A percentile compares a stretch with the other conserved stretches of the same genome.
Evolutionary conservation across 1,140 invertebrate species (phyloP).

Genomic region (Harlomillsia oculata): DNA sequence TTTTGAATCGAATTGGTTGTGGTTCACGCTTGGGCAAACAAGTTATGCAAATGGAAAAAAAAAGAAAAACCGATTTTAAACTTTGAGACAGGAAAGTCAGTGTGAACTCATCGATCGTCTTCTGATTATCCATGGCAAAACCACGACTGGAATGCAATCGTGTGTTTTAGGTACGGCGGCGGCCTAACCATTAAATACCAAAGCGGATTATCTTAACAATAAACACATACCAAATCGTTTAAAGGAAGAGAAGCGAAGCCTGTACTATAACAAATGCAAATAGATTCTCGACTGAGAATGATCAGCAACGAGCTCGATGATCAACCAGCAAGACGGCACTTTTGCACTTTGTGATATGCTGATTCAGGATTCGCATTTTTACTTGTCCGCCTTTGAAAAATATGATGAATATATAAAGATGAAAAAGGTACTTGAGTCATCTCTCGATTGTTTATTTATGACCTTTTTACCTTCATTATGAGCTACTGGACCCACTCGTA

Average conservation of each 20-base stretch:
- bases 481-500: constrained; percentile 13
- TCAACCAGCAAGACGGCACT: too few species aligned
- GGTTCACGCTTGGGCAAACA: constrained; percentile 6
- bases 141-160: background rate
- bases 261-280: background rate
- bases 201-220: background rate
- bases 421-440: constrained; percentile 2
- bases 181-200: background rate
- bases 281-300: constrained; percentile 1
- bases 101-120: constrained; percentile 6
- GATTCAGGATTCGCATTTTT: too few species aligned
- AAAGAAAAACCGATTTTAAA: constrained; percentile 3
- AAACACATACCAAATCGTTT: background rate
- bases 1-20: constrained; percentile 1
- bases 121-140: constrained; percentile 8
- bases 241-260: background rate
- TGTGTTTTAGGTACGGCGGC: background rate
- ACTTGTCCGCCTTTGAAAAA: too few species aligned
- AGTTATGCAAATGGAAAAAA: constrained; percentile 14
- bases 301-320: too few species aligned
- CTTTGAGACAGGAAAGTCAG: constrained; percentile 2
- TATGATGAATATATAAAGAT: constrained; percentile 2
- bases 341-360: too few species aligned
- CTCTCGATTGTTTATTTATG: constrained; percentile 19
- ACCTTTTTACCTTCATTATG: constrained; percentile 12